Percentiles rank a stretch among this genome's conserved stretches.
These are phyloP conservation scores for Artemia sinica DNA, from an alignment of 2,888 invertebrate genomes.

Conservation along the genomic window DNA sequence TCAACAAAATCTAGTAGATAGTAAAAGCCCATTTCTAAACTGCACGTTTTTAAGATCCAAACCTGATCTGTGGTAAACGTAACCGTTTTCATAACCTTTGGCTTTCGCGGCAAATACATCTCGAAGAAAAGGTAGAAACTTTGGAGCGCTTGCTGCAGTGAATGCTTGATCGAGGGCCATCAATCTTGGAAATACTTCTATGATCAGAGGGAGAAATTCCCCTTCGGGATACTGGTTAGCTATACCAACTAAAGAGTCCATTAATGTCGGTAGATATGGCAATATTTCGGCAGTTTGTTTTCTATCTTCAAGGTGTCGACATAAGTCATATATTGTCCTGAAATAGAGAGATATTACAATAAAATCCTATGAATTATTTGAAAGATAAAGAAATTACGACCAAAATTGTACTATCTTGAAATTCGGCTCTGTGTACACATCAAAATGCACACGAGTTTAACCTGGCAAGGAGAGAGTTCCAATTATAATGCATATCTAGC, in stretches of 20 bases:
- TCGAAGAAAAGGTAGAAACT: not conserved
- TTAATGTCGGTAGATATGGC: constrained; percentile 36
- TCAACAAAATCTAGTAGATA: too few relatives aligned
- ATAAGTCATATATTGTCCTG: constrained; percentile 36
- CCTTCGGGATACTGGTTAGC: constrained; percentile 38
- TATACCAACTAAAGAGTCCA: constrained; percentile 39
- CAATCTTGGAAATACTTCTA: constrained; percentile 47
- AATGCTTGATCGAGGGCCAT: not conserved
- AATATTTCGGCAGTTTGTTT: constrained; percentile 33
- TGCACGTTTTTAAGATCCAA: too few relatives aligned
- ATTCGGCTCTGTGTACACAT: too few relatives aligned
- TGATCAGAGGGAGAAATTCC: constrained; percentile 44
- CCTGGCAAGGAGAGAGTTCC: too few relatives aligned
- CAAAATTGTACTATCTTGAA: not conserved
- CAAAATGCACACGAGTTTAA: too few relatives aligned
- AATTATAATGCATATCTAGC: too few relatives aligned
- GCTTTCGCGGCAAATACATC: not conserved
- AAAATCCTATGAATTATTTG: constrained; percentile 16
- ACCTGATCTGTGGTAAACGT: too few relatives aligned
- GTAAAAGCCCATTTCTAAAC: too few relatives aligned
- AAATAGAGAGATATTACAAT: constrained; percentile 11
- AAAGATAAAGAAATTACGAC: not conserved
- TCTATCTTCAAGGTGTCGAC: constrained; percentile 37
- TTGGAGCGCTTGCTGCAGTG: not conserved
- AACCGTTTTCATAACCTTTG: not conserved